Base-by-base conservation (phyloP, 2,797 vertebrate species). In the Cuniculus paca region DNA sequence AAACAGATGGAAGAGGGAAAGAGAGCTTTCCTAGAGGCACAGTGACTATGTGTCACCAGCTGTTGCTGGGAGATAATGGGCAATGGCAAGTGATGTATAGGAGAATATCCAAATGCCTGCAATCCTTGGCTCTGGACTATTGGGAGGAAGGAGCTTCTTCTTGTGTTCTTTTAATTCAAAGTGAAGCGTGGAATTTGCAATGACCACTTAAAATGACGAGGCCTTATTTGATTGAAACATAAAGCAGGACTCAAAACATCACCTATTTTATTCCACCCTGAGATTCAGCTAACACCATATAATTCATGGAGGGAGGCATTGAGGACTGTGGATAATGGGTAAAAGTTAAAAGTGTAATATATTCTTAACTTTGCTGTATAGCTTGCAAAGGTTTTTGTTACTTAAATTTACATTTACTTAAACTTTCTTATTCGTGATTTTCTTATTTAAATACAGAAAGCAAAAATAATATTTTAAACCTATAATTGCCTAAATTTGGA, bases 11-110 rank as follows among this genome's bases (percentile, higher is more conserved):
- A 98, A 98, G 87, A 91, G 91, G 91, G 72, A 86, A 96, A 95
- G 96, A 96, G 95, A 97, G 98, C 90, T 97, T 97, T 98, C 96
- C 98, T 98, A 88, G 92, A 98, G 97, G 98, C 97, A 84, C 83
- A 93, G 96, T 95, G 96, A 96, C 97, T 98, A 86, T 54, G 83
- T 97, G 97, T 98, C 97, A 97, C 98, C 98, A 99, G 98, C 98
- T 98, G 98, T 97, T 98, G 93, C 93, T 88, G 83, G 83, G 87
- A 98, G 97, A 98, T 98, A 98, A 98, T 98, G 97, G 97, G 94
- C 94, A 97, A 92, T 95, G 98, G 98, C 97, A 96, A 97, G 96
- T 98, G 97, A 98, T 95, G 61, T 96, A 97, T 50, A 95, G 88
- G 79, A 98, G 68, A 60, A 97, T 96, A 95, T 96, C 97, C 97